Percentiles rank a stretch among this genome's conserved stretches.
Conservation (phyloP, 2,888 invertebrate species). For the Tanypteryx hageni region DNA sequence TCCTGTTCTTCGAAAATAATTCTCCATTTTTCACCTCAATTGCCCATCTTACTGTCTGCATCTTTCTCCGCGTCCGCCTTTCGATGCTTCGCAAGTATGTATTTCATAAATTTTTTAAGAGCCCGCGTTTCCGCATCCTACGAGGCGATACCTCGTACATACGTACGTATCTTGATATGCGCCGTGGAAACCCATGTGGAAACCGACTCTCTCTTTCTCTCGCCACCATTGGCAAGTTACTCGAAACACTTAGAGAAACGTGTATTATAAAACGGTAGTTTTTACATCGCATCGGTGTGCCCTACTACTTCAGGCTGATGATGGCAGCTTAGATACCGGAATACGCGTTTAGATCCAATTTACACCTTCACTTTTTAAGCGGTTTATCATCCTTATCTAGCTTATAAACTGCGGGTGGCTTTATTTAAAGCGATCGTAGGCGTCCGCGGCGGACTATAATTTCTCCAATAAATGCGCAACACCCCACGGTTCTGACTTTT, state of each 20-base stretch:
- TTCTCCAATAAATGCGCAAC: neutral
- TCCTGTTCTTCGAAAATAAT: too few species aligned
- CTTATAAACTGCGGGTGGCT: neutral
- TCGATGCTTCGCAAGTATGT: too few species aligned
- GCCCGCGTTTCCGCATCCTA: too few species aligned
- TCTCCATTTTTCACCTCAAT: too few species aligned
- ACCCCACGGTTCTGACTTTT: neutral
- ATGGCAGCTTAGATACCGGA: neutral
- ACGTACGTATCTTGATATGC: too few species aligned
- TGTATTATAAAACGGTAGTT: neutral
- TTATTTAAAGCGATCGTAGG: neutral
- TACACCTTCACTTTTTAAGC: neutral
- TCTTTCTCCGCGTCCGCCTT: too few species aligned
- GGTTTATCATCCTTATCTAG: neutral
- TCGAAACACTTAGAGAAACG: neutral
- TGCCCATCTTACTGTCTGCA: too few species aligned
- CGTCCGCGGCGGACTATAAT: neutral
- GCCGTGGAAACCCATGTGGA: neutral
- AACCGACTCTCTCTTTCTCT: neutral
- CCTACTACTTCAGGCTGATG: neutral
- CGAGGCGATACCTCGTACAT: too few species aligned
- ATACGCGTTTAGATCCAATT: slow-evolving; percentile 7
- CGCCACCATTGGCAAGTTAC: neutral
- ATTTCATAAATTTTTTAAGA: too few species aligned
- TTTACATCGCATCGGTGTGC: neutral